Percentiles rank a stretch among this genome's conserved stretches.
Conservation (phyloP, 2,113 vertebrate species). For the Epinephelus lanceolatus region DNA sequence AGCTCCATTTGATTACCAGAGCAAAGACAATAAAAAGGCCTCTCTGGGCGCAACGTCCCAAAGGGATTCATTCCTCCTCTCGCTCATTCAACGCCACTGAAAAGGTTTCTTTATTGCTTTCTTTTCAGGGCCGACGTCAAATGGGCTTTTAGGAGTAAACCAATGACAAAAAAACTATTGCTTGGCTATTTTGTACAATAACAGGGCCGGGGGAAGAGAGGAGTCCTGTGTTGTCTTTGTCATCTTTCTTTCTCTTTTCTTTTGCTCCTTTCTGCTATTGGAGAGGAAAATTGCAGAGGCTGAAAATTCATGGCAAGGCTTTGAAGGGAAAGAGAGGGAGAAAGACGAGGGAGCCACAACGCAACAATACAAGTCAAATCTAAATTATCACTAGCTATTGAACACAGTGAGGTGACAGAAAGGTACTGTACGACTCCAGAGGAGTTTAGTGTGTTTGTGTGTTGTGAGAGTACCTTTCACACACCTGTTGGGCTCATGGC, state of each 20-base stretch:
- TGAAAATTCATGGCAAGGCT: constrained; percentile 92
- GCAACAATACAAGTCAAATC: constrained; percentile 94
- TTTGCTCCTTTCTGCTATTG: constrained; percentile 64
- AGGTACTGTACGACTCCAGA: constrained; percentile 21
- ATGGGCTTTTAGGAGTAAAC: constrained; percentile 97
- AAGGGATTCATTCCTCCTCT: constrained; percentile 87
- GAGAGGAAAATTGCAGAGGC: constrained; percentile 89
- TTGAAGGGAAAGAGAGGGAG: constrained; percentile 48
- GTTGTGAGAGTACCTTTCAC: constrained; percentile 70
- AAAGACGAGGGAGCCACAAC: constrained; percentile 77
- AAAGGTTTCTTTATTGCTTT: constrained; percentile 97
- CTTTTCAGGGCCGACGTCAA: constrained; percentile 96
- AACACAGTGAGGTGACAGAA: constrained; percentile 86
- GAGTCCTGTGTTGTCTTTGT: constrained; percentile 89
- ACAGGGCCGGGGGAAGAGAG: constrained; percentile 90
- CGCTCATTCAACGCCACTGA: constrained; percentile 95
- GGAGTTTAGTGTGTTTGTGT: background rate
- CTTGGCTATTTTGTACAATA: constrained; percentile 95
- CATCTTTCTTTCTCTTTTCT: constrained; percentile 63
- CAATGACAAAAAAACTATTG: constrained; percentile 96
- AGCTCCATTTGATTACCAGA: constrained; percentile 99
- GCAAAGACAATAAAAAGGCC: constrained; percentile 96
- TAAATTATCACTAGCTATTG: constrained; percentile 92
- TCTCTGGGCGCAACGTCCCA: constrained; percentile 90
- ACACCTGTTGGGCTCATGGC: constrained; percentile 53